Conservation (phyloP, 2,797 vertebrate species). For the Phalanger gymnotis region DNA sequence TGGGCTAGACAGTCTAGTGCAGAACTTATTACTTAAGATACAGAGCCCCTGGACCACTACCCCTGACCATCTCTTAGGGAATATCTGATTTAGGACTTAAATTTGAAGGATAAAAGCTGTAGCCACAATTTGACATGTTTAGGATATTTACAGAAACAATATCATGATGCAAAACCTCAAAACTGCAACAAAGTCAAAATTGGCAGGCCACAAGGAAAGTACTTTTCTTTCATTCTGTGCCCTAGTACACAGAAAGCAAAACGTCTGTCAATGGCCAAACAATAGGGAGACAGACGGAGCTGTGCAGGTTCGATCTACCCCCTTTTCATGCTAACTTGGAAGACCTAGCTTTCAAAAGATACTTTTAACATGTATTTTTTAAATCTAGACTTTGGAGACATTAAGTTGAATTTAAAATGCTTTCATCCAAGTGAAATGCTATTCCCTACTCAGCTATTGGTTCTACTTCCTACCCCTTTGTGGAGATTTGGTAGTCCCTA, state of each 20-base stretch:
- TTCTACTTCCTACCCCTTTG: background rate
- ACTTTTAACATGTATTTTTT: background rate
- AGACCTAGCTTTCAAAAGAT: background rate
- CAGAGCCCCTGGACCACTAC: background rate
- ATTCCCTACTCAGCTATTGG: background rate
- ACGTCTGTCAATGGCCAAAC: background rate
- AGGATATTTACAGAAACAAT: background rate
- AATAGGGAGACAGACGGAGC: background rate
- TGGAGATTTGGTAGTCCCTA: background rate
- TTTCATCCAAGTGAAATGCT: background rate
- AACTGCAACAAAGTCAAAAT: background rate
- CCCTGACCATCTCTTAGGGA: background rate
- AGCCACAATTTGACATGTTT: background rate
- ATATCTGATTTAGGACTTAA: background rate
- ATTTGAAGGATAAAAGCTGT: background rate
- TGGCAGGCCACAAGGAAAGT: background rate
- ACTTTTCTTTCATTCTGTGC: background rate
- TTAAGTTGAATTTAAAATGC: background rate
- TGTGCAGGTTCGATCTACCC: background rate
- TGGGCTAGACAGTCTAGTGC: background rate
- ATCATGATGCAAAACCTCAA: background rate
- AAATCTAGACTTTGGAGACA: background rate
- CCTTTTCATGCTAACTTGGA: background rate
- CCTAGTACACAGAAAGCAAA: background rate
- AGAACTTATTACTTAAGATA: background rate